Evolutionary conservation across 2,888 invertebrate genomes (phyloP), one percentile per base, ranked within the genome.

Genomic region (Ischnus inquisitorius): DNA sequence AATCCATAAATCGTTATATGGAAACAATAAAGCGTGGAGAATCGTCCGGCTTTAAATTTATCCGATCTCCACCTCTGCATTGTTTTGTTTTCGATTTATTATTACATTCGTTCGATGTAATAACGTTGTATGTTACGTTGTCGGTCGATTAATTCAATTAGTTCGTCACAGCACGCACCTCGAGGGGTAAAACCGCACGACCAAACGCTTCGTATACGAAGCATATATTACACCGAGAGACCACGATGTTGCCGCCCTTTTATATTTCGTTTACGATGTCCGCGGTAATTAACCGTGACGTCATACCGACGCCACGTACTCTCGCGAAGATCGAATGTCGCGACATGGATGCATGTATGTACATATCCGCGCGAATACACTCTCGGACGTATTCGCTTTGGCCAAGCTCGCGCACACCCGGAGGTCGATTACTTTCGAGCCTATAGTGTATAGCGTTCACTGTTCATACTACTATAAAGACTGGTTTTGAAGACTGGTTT

Each of bases 241-340:
- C 54, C 14, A 74, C 71, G 75, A 68, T 43, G 46, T 60, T 74
- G 51, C 79, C 67, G 77, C 77, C 62, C 65, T 74, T 82, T 78
- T 43, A 79, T 79, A 83, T 79, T 84, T 79, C 65, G 68, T 77
- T 82, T 80, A 76, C 79, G 79, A 82, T 87, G 83, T 84, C 79
- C 57, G 69, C 62, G 79, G 80, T 85, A 86, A 86, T 87, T 87
- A 87, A 85, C 28, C 68, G 75, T 86, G 84, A 84, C 84, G 84
- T 86, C 85, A 85, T 82, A 5, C 78, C 46, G 80, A 76, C 77
- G 67, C 48, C 62, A 54, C 68, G 54, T 43, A 83, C 79, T 81
- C 62, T 60, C 65, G 22, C 57, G 28, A 68, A 60, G 69, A 79
- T 62, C 71, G 64, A 51, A 75, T 51, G 67, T 60, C 62, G 54